Base-by-base conservation (phyloP, 1,140 invertebrate species). In the Mycetomoellerius zeteki region DNA sequence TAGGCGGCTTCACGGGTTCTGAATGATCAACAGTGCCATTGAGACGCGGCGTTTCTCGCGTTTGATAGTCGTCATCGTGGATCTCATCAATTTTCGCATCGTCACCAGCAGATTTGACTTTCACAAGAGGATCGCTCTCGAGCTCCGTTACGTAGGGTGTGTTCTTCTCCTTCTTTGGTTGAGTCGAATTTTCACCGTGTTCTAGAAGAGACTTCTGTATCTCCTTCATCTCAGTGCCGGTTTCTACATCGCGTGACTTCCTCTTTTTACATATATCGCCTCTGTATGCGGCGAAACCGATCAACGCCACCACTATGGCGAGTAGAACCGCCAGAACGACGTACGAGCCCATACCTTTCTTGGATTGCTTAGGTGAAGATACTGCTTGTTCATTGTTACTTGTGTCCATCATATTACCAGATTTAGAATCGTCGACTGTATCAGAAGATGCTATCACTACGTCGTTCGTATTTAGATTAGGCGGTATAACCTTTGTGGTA, bases 321-420 rank as follows among this genome's bases (percentile, higher is more conserved):
- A 95, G 69, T 10, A 95, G 84, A 14, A 85, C 86, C 0, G 91
- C 93, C 0, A 95, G 80, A 0, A 95, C 94, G 0, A 95, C 81
- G 77, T 95, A 95, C 0, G 95, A 95, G 0, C 94, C 95, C 91
- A 94, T 93, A 47, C 94, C 94, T n/a, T 94, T 95, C 47, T 95
- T 93, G 0, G 93, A 87, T 21, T 93, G 91, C 43, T 91, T 89
- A 0, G 94, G 82, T 3, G 90, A 72, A 0, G 93, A 93, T n/a
- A 92, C 91, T 12, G 86, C 87, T 10, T 90, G 16, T 62, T 92
- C 90, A 0, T 91, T 86, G 33, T 33, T 90, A 14, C 47, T 62
- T 12, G 88, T 86, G 0, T 77, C 71, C 0, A 58, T 86, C 0
- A 90, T 88, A 6, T 90, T 65, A 8, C 67, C 87, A 3, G 33